Percentiles rank a stretch among this genome's conserved stretches.
Evolutionary conservation across 2,113 vertebrate species (phyloP).

Genomic region (Lycaon pictus): DNA sequence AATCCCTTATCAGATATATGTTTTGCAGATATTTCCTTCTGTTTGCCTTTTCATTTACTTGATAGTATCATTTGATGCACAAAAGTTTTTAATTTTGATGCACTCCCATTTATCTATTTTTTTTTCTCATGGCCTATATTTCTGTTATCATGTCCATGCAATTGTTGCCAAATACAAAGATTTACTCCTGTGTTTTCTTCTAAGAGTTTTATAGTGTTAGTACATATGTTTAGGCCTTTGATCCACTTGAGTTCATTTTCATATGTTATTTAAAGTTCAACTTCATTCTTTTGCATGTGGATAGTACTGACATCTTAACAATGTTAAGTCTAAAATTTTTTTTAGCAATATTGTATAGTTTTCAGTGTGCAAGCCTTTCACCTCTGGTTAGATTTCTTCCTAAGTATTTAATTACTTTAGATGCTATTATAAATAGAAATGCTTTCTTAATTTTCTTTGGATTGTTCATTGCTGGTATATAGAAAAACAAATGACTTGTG

Average conservation of each 20-base stretch:
- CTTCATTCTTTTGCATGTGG: neutral
- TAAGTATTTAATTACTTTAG: conserved; percentile 50
- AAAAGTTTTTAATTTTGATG: neutral
- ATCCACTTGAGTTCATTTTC: neutral
- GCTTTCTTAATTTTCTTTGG: conserved; percentile 30
- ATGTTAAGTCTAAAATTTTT: neutral
- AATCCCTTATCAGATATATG: neutral
- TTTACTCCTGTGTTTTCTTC: conserved; percentile 22
- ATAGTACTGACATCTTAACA: neutral
- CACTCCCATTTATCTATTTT: conserved; percentile 10
- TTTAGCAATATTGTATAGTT: conserved; percentile 44
- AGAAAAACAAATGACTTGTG: conserved; percentile 1
- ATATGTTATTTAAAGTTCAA: neutral
- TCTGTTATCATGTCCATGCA: neutral
- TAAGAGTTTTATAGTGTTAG: neutral
- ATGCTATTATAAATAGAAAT: neutral
- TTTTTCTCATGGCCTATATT: neutral
- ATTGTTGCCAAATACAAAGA: neutral
- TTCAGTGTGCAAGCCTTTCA: conserved; percentile 16
- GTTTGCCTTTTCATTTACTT: conserved; percentile 25
- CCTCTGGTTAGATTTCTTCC: conserved; percentile 19
- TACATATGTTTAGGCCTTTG: neutral
- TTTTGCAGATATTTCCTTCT: neutral
- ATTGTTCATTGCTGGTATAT: conserved; percentile 4
- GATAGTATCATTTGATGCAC: neutral